Base-by-base conservation (phyloP, 2,113 vertebrate species). In the Myotis lucifugus region DNA sequence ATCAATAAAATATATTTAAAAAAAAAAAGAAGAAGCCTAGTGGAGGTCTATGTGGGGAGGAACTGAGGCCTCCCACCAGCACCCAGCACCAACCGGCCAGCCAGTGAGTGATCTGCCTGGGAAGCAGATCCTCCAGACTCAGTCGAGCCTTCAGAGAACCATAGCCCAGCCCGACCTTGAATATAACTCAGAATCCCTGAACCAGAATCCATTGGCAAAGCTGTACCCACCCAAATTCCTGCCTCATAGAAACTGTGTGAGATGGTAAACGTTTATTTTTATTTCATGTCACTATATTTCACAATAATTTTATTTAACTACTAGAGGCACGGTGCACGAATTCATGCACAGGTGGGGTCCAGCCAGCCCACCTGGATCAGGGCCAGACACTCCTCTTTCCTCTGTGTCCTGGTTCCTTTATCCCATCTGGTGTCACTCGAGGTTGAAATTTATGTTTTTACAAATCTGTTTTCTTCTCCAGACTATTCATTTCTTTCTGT, bases 71-170 rank as follows among this genome's bases (percentile, higher is more conserved):
- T 90, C 29, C 29, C 17, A 17, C 12, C 5, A 23, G n/a, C 25
- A 17, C 21, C 9, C 23, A 1, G 27, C 25, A n/a, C 54, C 52
- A 9, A 27, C 40, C 56, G 2, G 9, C 17, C 11, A 14, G 34
- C 5, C 11, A 1, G 5, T 1, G 17, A 52, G 9, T 1, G 8
- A 61, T 9, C 32, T 17, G 1, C 59, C 1, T 21, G 29, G 17
- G 18, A 69, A 77, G 11, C 3, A 42, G 69, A 48, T 18, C 48
- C 15, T 19, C 0, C 0, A 1, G 7, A 29, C 59, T 66, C 32
- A 8, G 29, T 34, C 15, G 6, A 23, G 48, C 12, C 74, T 59
- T n/a, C n/a, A 46, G 27, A 78, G 34, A 78, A 19, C 1, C 2
- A 0, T 7, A 52, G 37, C 5, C 46, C 3, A 0, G 25, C 15